Conservation (phyloP, 2,888 invertebrate genomes). For the Lasius platythorax region DNA sequence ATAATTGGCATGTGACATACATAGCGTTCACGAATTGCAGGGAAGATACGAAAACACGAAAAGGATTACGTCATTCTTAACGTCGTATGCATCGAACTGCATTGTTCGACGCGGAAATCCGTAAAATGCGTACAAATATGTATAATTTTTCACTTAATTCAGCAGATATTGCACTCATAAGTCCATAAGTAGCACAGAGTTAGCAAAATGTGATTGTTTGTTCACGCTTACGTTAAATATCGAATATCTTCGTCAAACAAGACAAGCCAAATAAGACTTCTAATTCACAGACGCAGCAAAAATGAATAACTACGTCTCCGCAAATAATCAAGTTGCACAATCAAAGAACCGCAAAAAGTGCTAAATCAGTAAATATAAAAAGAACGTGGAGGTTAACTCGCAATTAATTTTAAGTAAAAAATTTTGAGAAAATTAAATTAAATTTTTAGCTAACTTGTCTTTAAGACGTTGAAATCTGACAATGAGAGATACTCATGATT, state of each 20-base stretch:
- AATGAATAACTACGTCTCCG: neutral
- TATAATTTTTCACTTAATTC: slow-evolving; percentile 10
- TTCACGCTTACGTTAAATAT: neutral
- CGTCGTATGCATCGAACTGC: neutral
- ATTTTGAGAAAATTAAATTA: neutral
- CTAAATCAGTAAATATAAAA: slow-evolving; percentile 15
- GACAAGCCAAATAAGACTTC: neutral
- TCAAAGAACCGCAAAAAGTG: neutral
- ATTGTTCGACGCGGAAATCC: neutral
- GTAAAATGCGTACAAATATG: neutral
- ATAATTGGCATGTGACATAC: neutral
- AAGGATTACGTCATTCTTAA: slow-evolving; percentile 19
- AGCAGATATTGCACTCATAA: neutral
- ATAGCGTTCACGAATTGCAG: neutral
- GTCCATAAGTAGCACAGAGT: neutral
- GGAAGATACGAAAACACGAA: neutral
- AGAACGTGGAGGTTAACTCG: neutral
- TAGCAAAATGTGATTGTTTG: slow-evolving; percentile 13
- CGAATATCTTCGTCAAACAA: neutral
- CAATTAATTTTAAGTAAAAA: neutral
- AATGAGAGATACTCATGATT: neutral
- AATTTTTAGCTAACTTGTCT: neutral
- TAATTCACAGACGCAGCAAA: slow-evolving; percentile 15
- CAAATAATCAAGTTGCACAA: neutral
- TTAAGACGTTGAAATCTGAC: neutral